Conservation (phyloP, 2,888 invertebrate genomes). For the Lacanobia oleracea region DNA sequence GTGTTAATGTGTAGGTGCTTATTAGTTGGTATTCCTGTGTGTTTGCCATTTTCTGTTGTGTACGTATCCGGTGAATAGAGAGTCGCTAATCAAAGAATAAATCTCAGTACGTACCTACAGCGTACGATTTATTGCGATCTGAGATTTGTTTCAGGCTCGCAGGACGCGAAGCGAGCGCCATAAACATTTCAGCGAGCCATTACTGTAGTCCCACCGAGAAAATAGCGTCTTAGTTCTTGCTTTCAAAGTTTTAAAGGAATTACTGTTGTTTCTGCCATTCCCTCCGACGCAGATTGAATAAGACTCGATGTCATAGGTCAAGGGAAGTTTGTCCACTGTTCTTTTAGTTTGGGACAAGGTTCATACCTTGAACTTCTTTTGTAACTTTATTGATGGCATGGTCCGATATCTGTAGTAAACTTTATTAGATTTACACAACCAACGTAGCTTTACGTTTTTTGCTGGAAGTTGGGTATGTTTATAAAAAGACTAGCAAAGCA, state of each 20-base stretch:
- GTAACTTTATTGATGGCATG: constrained; percentile 5
- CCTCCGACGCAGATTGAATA: constrained; percentile 69
- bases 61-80: constrained; percentile 73
- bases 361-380: constrained; percentile 36
- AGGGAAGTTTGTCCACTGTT: constrained; percentile 37
- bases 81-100: constrained; percentile 84
- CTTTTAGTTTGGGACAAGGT: constrained; percentile 25
- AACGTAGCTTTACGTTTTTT: background rate
- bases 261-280: constrained; percentile 74
- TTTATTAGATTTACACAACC: constrained; percentile 5
- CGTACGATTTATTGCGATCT: constrained; percentile 82
- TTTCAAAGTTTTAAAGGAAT: constrained; percentile 82
- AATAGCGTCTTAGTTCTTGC: constrained; percentile 80
- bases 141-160: constrained; percentile 82
- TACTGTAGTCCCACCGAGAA: constrained; percentile 79
- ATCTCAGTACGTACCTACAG: constrained; percentile 75
- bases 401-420: background rate
- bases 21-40: constrained; percentile 33
- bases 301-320: constrained; percentile 55
- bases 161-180: constrained; percentile 78
- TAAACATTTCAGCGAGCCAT: constrained; percentile 86
- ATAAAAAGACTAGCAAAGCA: background rate
- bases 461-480: background rate
- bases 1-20: background rate
- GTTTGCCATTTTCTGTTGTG: constrained; percentile 66